Base-by-base conservation (phyloP, 2,888 invertebrate genomes). In the Palloptera scutellata region DNA sequence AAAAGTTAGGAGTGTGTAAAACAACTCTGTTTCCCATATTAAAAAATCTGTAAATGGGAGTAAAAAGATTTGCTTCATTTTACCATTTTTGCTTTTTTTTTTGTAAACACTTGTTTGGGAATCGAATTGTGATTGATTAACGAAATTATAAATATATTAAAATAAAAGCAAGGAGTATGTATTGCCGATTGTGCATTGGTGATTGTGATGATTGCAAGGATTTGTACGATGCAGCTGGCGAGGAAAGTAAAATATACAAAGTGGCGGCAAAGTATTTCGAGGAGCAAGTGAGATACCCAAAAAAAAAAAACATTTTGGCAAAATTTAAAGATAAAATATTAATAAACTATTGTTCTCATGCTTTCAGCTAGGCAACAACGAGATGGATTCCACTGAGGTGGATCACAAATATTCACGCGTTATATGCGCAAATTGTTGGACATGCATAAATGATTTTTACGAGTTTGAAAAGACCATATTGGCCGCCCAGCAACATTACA, bases 391-490 rank as follows among this genome's bases (percentile, higher is more conserved):
- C 11, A 11, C 11, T 15, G 48, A 8, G 15, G 48, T n/a, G 48
- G 48, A 15, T 8, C 13, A 48, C 1, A 13, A 48, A 13, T 15
- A 58, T 9, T 55, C 63, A n/a, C 67, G 45, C 43, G 70, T 68
- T 3, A 68, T 71, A 51, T 70, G 72, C 45, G 40, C 2, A 0
- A 60, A 43, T 13, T 73, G 73, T 53, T 73, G 73, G 73, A 51
- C 59, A 0, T 72, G 68, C 54, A 73, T 73, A 19, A 58, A 51
- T 5, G 72, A 67, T n/a, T 73, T 73, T 51, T 63, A 72, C 51
- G 48, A 20, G 17, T 73, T 72, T 55, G 72, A 70, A 17, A 55
- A 70, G 19, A 66, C 65, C 1, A 55, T 73, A 1, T 55, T 67
- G 1, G 41, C 60, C 43, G 60, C 63, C 13, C 54, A 69, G 6